Percentiles rank a stretch among this genome's conserved stretches.
Conservation (phyloP, 35 echinoderm and acorn worm genomes). For the Patiria miniata region DNA sequence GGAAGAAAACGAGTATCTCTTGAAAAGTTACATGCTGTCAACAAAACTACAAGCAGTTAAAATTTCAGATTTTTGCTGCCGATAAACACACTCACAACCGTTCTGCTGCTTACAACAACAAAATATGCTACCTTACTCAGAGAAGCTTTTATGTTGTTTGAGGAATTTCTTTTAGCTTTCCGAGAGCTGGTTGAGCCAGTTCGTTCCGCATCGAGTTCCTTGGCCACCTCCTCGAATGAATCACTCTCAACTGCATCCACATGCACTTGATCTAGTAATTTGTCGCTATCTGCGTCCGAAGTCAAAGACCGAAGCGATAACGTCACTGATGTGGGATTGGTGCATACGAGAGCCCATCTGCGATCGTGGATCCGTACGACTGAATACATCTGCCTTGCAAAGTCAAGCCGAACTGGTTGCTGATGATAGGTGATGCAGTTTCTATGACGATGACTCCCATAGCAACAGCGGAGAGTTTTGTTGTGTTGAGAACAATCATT, state of each 20-base stretch:
- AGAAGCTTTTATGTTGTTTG: not conserved
- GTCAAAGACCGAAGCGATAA: not conserved
- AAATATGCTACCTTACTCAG: too few species aligned
- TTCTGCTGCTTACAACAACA: too few species aligned
- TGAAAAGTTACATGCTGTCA: not conserved
- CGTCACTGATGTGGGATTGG: too few species aligned
- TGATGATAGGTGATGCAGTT: too few species aligned
- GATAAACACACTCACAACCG: too few species aligned
- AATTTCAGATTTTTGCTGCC: not conserved
- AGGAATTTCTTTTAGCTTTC: not conserved
- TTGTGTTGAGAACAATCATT: too few species aligned
- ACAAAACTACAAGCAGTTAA: not conserved
- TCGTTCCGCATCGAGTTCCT: constrained; percentile 1
- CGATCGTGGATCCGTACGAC: too few species aligned
- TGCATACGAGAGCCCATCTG: too few species aligned
- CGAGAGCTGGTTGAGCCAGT: not conserved
- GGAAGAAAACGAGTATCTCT: not conserved
- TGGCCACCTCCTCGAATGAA: not conserved
- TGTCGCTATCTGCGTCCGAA: not conserved
- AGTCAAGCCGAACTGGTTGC: too few species aligned
- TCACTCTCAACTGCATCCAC: not conserved
- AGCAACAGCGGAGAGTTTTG: too few species aligned
- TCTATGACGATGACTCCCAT: too few species aligned
- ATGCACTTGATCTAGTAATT: not conserved
- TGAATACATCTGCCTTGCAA: too few species aligned